Percentiles rank a stretch among this genome's conserved stretches.
Conservation (phyloP, 2,797 vertebrate genomes). For the Alca torda region DNA sequence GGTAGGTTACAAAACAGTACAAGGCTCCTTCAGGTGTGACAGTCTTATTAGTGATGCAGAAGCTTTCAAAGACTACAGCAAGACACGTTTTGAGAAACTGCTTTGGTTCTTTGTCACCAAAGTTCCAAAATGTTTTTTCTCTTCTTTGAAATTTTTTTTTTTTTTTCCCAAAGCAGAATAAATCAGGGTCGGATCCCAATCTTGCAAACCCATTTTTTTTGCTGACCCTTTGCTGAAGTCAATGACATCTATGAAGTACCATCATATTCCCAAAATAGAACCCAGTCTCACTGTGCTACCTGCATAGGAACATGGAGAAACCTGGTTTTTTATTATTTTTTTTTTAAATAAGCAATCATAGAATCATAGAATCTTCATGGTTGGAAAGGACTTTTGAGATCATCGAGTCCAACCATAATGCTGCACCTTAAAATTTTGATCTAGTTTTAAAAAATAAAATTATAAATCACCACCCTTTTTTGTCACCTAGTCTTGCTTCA, state of each 20-base stretch:
- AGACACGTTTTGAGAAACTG: constrained; percentile 7
- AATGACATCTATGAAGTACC: not conserved
- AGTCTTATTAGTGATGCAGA: not conserved
- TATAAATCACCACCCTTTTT: not conserved
- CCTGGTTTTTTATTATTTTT: not conserved
- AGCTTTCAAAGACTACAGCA: not conserved
- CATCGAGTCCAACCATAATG: too few relatives aligned
- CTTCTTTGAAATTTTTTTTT: not conserved
- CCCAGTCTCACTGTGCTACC: not conserved
- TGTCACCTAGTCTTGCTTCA: not conserved
- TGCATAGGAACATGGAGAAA: not conserved
- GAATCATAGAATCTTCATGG: too few relatives aligned
- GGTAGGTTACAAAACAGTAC: constrained; percentile 45
- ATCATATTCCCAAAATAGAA: not conserved
- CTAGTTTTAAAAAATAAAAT: not conserved
- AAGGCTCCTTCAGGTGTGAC: not conserved
- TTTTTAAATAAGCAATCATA: not conserved
- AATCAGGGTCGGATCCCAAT: not conserved
- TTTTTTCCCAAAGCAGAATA: not conserved
- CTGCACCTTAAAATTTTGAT: not conserved
- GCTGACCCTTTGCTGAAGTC: not conserved
- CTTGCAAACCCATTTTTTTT: not conserved
- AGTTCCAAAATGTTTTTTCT: not conserved
- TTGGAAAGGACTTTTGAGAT: too few relatives aligned
- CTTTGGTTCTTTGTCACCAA: not conserved